Evolutionary conservation across 2,113 vertebrate genomes (phyloP).

Genomic region (Enhydra lutris): DNA sequence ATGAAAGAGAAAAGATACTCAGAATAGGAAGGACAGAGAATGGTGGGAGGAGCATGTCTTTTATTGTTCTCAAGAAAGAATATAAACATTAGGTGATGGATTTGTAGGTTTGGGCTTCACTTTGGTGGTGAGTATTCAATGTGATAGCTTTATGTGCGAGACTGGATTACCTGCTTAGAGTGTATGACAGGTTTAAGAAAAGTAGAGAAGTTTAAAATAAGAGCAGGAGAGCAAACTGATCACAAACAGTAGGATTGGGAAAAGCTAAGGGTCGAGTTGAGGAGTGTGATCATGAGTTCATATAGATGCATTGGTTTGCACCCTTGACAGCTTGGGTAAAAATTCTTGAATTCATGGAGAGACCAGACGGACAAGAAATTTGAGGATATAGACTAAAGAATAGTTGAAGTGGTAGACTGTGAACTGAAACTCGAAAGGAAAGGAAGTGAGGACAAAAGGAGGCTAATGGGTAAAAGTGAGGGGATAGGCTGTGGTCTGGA

Average conservation of each 20-base stretch:
- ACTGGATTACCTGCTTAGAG: not conserved
- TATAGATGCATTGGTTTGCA: not conserved
- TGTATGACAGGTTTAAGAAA: not conserved
- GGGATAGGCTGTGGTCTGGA: not conserved
- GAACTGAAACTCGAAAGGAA: not conserved
- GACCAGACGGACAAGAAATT: not conserved
- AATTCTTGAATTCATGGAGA: not conserved
- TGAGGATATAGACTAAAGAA: not conserved
- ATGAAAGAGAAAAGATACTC: not conserved
- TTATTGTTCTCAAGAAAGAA: not conserved
- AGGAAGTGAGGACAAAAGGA: not conserved
- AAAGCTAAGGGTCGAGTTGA: not conserved
- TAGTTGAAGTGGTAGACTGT: not conserved
- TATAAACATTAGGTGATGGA: not conserved
- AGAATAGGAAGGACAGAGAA: not conserved
- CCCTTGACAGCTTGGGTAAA: not conserved
- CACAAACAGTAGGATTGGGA: not conserved
- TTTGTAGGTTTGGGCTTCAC: not conserved
- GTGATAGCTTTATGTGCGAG: not conserved
- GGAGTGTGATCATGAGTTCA: not conserved
- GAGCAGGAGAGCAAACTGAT: not conserved
- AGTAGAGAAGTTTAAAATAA: not conserved
- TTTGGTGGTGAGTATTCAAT: slow-evolving; percentile 24
- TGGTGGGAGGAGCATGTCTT: not conserved
- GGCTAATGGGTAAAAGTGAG: not conserved